These are phyloP conservation scores for Peucedramus taeniatus DNA, from an alignment of 2,113 vertebrate genomes.

Conservation along the genomic window DNA sequence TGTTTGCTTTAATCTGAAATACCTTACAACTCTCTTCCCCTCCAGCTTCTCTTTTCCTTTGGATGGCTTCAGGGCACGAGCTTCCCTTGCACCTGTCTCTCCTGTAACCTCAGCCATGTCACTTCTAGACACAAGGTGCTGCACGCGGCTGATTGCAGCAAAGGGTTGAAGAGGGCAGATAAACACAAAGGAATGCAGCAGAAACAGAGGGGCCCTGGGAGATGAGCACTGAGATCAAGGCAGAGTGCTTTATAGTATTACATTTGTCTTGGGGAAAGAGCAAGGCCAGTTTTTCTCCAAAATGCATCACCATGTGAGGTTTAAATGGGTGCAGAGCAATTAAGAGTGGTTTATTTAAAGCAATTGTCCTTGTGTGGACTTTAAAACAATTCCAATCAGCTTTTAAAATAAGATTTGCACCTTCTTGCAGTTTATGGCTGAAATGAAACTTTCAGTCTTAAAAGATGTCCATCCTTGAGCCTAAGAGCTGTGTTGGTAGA, in stretches of 20 bases:
- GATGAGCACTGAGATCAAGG: conserved; percentile 18
- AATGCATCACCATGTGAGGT: background rate
- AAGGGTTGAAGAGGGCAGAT: conserved; percentile 73
- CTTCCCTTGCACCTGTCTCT: conserved; percentile 80
- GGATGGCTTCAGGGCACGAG: conserved; percentile 65
- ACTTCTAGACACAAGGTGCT: conserved; percentile 63
- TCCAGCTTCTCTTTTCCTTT: conserved; percentile 56
- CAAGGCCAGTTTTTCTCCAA: background rate
- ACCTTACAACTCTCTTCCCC: conserved; percentile 74
- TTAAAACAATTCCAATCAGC: background rate
- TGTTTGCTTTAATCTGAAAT: conserved; percentile 88
- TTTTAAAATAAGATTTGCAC: background rate
- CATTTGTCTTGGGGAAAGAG: background rate
- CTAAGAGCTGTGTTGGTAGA: background rate
- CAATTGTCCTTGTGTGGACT: background rate
- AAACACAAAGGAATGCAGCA: conserved; percentile 70
- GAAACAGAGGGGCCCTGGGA: conserved; percentile 41
- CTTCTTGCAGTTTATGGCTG: background rate
- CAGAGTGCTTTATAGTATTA: background rate
- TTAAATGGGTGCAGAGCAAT: background rate
- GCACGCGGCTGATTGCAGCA: conserved; percentile 51
- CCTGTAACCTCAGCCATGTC: conserved; percentile 69
- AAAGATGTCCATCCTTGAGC: background rate
- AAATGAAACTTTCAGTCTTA: background rate
- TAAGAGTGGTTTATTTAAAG: background rate